A percentile compares a stretch with the other conserved stretches of the same genome.
These are phyloP conservation scores for Salvator merianae DNA, from an alignment of 2,113 vertebrate genomes.

Conservation along the genomic window DNA sequence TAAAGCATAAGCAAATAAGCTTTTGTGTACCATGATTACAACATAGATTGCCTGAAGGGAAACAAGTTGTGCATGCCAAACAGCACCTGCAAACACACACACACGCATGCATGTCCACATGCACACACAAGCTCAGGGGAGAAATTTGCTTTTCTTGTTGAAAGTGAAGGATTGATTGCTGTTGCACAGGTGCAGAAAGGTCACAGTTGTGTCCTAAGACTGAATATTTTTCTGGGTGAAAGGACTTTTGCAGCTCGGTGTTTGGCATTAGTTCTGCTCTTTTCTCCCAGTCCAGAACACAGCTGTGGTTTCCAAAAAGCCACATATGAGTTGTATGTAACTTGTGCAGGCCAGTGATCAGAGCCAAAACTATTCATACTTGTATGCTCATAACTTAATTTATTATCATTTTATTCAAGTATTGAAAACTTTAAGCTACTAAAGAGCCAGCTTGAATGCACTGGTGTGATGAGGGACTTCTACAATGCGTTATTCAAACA, in stretches of 20 bases:
- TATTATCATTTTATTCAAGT: neutral
- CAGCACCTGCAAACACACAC: neutral
- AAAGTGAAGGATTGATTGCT: neutral
- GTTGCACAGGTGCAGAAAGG: neutral
- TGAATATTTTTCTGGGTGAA: neutral
- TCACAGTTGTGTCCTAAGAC: neutral
- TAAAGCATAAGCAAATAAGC: neutral
- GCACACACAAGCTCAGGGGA: neutral
- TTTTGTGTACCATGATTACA: neutral
- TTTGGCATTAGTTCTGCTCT: neutral
- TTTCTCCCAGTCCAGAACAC: neutral
- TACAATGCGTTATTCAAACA: neutral
- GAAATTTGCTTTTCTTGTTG: neutral
- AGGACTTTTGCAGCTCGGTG: neutral
- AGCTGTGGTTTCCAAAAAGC: neutral
- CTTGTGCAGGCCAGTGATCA: neutral
- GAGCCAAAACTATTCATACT: neutral
- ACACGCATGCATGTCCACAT: fast-evolving
- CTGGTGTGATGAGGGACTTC: neutral
- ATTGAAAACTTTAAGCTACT: neutral
- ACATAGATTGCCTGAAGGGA: neutral
- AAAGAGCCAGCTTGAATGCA: neutral
- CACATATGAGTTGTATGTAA: neutral
- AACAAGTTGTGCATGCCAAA: neutral
- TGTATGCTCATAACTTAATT: neutral